Evolutionary conservation across 2,797 vertebrate genomes (phyloP).

Genomic region (Enteromius afrohamiltoni): DNA sequence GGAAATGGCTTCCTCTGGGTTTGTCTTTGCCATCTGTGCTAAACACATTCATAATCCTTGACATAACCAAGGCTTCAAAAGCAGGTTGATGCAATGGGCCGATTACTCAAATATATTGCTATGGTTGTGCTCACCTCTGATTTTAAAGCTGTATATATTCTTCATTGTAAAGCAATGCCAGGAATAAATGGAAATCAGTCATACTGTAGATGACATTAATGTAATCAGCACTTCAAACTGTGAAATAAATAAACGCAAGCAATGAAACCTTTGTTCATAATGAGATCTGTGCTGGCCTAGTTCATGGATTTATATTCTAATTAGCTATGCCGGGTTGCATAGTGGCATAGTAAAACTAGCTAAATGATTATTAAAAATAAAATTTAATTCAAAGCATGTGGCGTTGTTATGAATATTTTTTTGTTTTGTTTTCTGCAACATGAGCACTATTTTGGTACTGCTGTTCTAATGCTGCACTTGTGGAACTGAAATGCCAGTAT

Average conservation of each 20-base stretch:
- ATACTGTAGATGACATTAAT: conserved; percentile 33
- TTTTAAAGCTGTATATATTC: conserved; percentile 7
- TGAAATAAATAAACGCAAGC: conserved; percentile 4
- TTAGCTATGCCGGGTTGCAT: conserved; percentile 20
- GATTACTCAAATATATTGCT: conserved; percentile 13
- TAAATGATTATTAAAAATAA: conserved; percentile 15
- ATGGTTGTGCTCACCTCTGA: background rate
- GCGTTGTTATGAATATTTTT: background rate
- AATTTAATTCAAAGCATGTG: background rate
- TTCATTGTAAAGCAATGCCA: background rate
- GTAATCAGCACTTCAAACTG: conserved; percentile 20
- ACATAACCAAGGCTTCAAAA: background rate
- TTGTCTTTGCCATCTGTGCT: conserved; percentile 13
- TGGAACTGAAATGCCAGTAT: background rate
- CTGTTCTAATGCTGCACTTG: background rate
- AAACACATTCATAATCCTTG: conserved; percentile 30
- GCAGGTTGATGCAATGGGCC: background rate
- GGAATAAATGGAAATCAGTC: background rate
- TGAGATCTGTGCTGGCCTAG: conserved; percentile 23
- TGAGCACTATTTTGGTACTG: background rate
- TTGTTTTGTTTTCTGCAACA: background rate
- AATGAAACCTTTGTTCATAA: conserved; percentile 17
- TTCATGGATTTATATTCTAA: conserved; percentile 32
- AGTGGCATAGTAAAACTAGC: conserved; percentile 10
- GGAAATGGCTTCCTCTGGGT: conserved; percentile 28